A percentile compares a stretch with the other conserved stretches of the same genome.
These are phyloP conservation scores for Akabosia matsudoensis DNA, from an alignment of 1,140 invertebrate genomes.

Conservation along the genomic window DNA sequence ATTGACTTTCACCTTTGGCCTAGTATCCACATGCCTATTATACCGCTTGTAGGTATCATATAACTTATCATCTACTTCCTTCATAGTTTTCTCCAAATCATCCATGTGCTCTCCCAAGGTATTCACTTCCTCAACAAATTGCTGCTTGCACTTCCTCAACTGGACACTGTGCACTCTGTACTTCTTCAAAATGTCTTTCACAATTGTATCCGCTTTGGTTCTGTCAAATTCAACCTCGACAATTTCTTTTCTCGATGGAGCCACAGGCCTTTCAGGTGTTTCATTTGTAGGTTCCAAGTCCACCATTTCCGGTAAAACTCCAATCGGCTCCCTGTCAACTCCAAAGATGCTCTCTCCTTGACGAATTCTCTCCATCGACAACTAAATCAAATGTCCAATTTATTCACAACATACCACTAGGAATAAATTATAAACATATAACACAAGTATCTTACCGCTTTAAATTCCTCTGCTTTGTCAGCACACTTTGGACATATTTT, in stretches of 20 bases:
- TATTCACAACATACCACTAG: too few relatives aligned
- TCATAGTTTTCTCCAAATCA: not conserved
- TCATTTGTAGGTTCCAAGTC: too few relatives aligned
- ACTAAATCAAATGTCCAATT: too few relatives aligned
- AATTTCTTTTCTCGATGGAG: not conserved
- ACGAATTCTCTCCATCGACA: too few relatives aligned
- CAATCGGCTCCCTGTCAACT: not conserved
- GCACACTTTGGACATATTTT: not conserved
- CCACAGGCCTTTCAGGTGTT: too few relatives aligned
- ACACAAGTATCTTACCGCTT: not conserved
- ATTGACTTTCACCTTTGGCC: not conserved
- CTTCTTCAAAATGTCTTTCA: not conserved
- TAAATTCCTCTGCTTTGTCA: not conserved
- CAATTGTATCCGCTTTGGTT: not conserved
- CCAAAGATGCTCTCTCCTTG: not conserved
- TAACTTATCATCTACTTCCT: not conserved
- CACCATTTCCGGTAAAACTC: not conserved
- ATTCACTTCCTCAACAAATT: not conserved
- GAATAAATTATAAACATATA: too few relatives aligned
- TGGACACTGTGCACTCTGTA: not conserved
- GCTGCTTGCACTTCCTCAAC: not conserved
- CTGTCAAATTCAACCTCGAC: not conserved
- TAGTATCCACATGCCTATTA: not conserved
- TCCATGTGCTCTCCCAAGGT: not conserved
- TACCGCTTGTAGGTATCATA: not conserved